Conservation (phyloP, 2,797 vertebrate genomes). For the Amphiprion clarkii region DNA sequence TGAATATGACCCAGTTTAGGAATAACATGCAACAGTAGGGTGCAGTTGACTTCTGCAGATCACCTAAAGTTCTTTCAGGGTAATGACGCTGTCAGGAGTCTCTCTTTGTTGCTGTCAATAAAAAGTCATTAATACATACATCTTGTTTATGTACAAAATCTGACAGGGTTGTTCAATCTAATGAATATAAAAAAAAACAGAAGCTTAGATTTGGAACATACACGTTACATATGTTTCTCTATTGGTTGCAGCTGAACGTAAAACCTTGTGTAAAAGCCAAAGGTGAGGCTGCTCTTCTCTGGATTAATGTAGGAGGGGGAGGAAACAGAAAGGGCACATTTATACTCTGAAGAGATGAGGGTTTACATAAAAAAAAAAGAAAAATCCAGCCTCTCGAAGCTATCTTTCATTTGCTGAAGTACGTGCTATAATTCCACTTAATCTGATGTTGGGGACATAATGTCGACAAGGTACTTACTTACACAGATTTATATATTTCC, state of each 20-base stretch:
- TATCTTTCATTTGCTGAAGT: constrained; percentile 67
- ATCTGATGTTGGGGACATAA: constrained; percentile 73
- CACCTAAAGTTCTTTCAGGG: constrained; percentile 43
- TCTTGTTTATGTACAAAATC: background rate
- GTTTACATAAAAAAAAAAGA: constrained; percentile 52
- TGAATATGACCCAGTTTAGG: constrained; percentile 60
- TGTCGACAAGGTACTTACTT: constrained; percentile 72
- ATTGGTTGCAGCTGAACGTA: constrained; percentile 29
- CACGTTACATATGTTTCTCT: constrained; percentile 10
- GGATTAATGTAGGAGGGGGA: constrained; percentile 39
- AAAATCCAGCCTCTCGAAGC: constrained; percentile 52
- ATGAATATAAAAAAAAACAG: constrained; percentile 18
- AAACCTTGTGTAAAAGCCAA: constrained; percentile 46
- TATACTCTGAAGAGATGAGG: constrained; percentile 46
- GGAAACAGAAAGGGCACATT: constrained; percentile 40
- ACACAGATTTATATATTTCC: constrained; percentile 80
- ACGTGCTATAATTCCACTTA: constrained; percentile 72
- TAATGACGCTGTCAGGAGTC: constrained; percentile 29
- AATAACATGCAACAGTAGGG: constrained; percentile 15
- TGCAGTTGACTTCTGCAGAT: constrained; percentile 29
- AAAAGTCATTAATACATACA: constrained; percentile 18
- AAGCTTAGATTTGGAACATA: constrained; percentile 31
- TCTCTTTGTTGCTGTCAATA: constrained; percentile 28
- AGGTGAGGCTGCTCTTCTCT: constrained; percentile 52
- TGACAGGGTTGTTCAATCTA: constrained; percentile 15